Evolutionary conservation across 1,140 invertebrate genomes (phyloP).

Genomic region (Caenorhabditis briggsae): DNA sequence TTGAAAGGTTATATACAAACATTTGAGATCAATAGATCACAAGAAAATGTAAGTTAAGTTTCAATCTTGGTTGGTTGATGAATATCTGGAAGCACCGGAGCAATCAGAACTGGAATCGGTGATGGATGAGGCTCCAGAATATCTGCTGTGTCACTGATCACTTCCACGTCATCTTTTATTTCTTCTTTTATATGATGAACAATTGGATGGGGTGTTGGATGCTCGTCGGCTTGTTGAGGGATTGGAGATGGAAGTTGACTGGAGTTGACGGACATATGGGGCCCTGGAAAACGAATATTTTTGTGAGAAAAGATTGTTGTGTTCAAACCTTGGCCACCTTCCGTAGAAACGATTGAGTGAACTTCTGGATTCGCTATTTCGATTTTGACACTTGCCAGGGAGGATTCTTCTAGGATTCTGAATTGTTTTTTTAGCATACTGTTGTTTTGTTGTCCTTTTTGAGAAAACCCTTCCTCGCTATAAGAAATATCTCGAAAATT

Average conservation of each 20-base stretch:
- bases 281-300: background rate
- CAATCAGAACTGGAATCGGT: background rate
- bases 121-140: background rate
- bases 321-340: background rate
- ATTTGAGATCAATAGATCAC: no score
- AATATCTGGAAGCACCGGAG: background rate
- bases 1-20: no score
- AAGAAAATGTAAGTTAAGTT: no score
- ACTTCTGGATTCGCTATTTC: background rate
- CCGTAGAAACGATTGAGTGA: background rate
- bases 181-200: background rate
- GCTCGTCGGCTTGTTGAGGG: background rate
- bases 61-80: conserved; percentile 29
- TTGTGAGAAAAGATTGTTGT: background rate
- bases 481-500: no score
- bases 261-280: background rate
- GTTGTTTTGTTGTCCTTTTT: background rate
- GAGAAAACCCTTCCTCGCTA: no score
- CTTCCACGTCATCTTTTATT: background rate
- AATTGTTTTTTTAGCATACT: background rate
- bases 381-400: background rate
- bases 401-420: background rate
- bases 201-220: background rate
- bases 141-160: conserved; percentile 28
- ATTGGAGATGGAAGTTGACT: background rate